Percentiles rank a stretch among this genome's conserved stretches.
phyloP scores from a whole-genome alignment of 2,888 invertebrate genomes.

The Bombylius discolor region DNA sequence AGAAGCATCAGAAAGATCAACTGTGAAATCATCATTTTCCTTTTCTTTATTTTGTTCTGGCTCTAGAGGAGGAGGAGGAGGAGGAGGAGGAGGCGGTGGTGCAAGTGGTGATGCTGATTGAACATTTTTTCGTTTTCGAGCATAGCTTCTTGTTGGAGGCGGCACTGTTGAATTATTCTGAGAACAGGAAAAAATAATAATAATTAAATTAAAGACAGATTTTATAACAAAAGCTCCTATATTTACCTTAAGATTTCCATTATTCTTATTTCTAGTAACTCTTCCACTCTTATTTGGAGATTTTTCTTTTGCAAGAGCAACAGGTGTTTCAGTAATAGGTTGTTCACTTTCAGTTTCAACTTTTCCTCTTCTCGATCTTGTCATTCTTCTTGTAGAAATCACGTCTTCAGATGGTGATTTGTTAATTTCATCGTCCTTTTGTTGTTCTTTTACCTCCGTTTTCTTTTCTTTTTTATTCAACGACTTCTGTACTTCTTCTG shows the following conservation, averaged over 20 bases:
- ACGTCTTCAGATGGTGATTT: neutral
- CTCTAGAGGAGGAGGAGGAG: slow-evolving; percentile 5
- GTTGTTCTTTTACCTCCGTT: neutral
- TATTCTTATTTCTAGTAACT: slow-evolving; percentile 13
- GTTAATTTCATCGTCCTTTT: no score
- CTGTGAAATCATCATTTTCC: neutral
- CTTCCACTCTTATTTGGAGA: slow-evolving; percentile 4
- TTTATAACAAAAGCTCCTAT: neutral
- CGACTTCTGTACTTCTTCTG: neutral
- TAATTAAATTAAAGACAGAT: neutral
- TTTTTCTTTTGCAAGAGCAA: neutral
- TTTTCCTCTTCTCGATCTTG: slow-evolving; percentile 21
- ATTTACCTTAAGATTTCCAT: neutral
- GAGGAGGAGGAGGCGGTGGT: slow-evolving; percentile 15
- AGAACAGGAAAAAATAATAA: neutral
- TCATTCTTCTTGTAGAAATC: slow-evolving; percentile 18
- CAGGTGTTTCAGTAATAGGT: neutral
- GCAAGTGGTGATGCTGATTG: slow-evolving; percentile 20
- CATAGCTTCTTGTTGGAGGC: slow-evolving; percentile 24
- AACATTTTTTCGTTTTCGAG: slow-evolving; percentile 32
- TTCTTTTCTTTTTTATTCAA: slow-evolving; percentile 1
- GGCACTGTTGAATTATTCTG: slow-evolving; percentile 2
- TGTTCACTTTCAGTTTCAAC: slow-evolving; percentile 1
- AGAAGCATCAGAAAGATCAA: slow-evolving; percentile 8
- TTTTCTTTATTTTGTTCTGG: neutral